Conservation (phyloP, 2,113 vertebrate genomes). For the Danionella cerebrum region DNA sequence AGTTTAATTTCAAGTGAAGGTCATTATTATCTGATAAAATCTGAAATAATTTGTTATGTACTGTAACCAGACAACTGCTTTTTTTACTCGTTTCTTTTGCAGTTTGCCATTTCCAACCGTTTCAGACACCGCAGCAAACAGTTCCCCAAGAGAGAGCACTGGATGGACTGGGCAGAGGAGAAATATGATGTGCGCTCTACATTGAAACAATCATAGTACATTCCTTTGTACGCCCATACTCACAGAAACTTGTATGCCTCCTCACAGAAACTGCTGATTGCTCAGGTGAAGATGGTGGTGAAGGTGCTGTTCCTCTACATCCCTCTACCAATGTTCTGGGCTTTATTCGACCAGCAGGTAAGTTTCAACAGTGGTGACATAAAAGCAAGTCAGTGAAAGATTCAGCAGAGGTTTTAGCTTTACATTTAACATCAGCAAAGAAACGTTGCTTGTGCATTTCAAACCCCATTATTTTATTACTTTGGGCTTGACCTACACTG, state of each 20-base stretch:
- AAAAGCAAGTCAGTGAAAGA: no score
- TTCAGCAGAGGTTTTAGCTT: no score
- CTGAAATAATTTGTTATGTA: no score
- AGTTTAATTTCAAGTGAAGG: no score
- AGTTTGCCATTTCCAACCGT: constrained; percentile 88
- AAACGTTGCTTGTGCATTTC: no score
- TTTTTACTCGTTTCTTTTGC: constrained; percentile 14
- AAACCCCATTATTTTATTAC: no score
- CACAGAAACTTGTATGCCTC: not conserved
- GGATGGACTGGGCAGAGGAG: constrained; percentile 94
- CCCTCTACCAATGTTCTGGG: constrained; percentile 98
- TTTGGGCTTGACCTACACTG: no score
- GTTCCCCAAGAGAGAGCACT: constrained; percentile 78
- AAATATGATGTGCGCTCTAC: constrained; percentile 75
- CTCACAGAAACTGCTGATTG: constrained; percentile 79
- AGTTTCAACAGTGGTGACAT: no score
- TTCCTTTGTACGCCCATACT: not conserved
- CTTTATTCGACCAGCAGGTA: constrained; percentile 92
- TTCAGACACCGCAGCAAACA: constrained; percentile 65
- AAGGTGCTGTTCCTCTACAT: constrained; percentile 92
- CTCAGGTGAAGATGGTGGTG: constrained; percentile 86
- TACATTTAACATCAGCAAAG: no score
- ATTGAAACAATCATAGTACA: not conserved
- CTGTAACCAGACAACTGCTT: no score
- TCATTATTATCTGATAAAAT: no score